Conservation (phyloP, 2,113 vertebrate species). For the Leucosticte australis region DNA sequence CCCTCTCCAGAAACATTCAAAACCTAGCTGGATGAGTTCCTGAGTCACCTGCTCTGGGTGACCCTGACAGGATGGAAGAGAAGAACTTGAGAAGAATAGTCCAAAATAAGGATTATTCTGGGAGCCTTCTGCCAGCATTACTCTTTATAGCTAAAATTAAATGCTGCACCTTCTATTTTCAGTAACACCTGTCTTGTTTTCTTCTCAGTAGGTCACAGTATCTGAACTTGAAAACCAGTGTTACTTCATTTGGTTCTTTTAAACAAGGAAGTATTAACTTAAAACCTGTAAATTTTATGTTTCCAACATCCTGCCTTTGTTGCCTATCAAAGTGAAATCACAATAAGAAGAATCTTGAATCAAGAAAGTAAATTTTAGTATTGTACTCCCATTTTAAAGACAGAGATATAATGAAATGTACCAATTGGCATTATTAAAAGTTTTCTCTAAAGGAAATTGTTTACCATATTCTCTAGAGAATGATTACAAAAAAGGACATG, state of each 20-base stretch:
- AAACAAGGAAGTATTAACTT: neutral
- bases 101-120: neutral
- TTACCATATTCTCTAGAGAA: neutral
- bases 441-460: neutral
- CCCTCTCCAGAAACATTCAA: neutral
- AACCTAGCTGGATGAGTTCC: neutral
- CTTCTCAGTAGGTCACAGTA: neutral
- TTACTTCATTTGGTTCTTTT: neutral
- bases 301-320: neutral
- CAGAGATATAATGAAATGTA: neutral
- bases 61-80: neutral
- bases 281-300: neutral
- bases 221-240: neutral
- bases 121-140: neutral
- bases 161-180: neutral
- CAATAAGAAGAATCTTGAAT: accelerated
- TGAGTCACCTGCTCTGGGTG: neutral
- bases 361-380: neutral
- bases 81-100: neutral
- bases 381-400: neutral
- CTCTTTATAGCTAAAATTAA: neutral
- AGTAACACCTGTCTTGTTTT: neutral
- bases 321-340: neutral
- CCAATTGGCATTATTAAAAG: neutral
- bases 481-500: neutral